Conservation (phyloP, 2,888 invertebrate genomes). For the Panopea generosa region DNA sequence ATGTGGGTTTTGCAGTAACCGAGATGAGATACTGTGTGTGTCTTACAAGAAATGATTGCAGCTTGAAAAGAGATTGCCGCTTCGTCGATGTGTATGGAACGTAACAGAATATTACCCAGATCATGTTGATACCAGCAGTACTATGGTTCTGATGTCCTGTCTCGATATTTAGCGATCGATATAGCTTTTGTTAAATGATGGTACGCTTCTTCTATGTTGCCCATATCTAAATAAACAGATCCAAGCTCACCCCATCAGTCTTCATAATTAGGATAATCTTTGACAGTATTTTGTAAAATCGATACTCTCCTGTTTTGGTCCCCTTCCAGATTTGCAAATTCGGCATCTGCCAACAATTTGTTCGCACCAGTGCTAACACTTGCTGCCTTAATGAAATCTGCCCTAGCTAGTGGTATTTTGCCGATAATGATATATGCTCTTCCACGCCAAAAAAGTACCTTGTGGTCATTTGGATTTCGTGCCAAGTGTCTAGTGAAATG, state of each 20-base stretch:
- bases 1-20: not conserved
- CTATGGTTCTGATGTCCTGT: not conserved
- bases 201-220: not conserved
- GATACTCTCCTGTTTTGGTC: too few relatives aligned
- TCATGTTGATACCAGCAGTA: slow-evolving; percentile 10
- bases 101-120: not conserved
- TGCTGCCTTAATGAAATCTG: not conserved
- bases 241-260: slow-evolving; percentile 2
- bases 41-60: slow-evolving; percentile 1
- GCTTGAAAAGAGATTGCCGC: not conserved
- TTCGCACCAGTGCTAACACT: too few relatives aligned
- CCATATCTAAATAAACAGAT: slow-evolving; percentile 4
- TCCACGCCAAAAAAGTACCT: slow-evolving; percentile 1
- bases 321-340: too few relatives aligned
- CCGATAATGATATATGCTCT: slow-evolving; percentile 1
- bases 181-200: not conserved
- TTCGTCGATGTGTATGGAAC: slow-evolving; percentile 1
- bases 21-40: slow-evolving; percentile 1
- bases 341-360: too few relatives aligned
- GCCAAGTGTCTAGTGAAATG: slow-evolving; percentile 2
- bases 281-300: not conserved
- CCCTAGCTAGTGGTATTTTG: not conserved
- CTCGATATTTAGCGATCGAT: not conserved
- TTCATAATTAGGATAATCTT: not conserved
- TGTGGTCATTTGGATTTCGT: slow-evolving; percentile 1